These are phyloP conservation scores for Camponotus floridanus DNA, from an alignment of 1,140 invertebrate species.

Conservation along the genomic window DNA sequence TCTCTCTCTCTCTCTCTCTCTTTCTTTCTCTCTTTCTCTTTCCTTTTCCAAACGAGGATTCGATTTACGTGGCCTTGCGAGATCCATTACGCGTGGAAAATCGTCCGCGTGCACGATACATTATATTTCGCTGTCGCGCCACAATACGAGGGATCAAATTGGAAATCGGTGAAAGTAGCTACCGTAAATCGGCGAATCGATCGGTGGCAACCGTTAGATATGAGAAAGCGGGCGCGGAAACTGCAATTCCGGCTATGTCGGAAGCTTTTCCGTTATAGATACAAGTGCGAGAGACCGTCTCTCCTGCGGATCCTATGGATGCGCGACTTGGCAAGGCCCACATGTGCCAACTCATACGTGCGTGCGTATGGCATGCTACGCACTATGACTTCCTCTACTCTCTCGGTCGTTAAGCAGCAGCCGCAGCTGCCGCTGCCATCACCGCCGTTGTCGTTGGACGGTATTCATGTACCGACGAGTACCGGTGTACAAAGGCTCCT, in stretches of 20 bases:
- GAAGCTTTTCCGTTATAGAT: conserved; percentile 68
- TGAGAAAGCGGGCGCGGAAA: conserved; percentile 65
- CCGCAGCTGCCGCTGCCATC: conserved; percentile 12
- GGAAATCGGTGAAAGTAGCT: conserved; percentile 66
- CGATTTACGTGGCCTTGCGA: conserved; percentile 13
- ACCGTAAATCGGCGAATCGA: conserved; percentile 61
- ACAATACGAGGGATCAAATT: conserved; percentile 42
- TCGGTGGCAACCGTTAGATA: conserved; percentile 45
- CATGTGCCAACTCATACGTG: not conserved
- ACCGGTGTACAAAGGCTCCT: conserved; percentile 23
- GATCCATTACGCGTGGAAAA: conserved; percentile 43
- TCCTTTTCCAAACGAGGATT: not conserved
- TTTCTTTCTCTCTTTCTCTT: too few species aligned
- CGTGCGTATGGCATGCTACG: not conserved
- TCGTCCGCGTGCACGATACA: conserved; percentile 33
- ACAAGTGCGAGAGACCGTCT: not conserved
- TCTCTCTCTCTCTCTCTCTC: too few species aligned
- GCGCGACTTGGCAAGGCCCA: not conserved
- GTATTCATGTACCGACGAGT: conserved; percentile 30
- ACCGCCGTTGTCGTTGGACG: conserved; percentile 29
- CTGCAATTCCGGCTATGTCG: conserved; percentile 18
- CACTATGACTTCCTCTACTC: conserved; percentile 54
- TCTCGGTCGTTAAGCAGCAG: conserved; percentile 39
- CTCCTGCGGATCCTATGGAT: not conserved
- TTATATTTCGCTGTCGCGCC: conserved; percentile 44